Evolutionary conservation across 2,797 vertebrate genomes (phyloP).

Genomic region (Botia kubotai): DNA sequence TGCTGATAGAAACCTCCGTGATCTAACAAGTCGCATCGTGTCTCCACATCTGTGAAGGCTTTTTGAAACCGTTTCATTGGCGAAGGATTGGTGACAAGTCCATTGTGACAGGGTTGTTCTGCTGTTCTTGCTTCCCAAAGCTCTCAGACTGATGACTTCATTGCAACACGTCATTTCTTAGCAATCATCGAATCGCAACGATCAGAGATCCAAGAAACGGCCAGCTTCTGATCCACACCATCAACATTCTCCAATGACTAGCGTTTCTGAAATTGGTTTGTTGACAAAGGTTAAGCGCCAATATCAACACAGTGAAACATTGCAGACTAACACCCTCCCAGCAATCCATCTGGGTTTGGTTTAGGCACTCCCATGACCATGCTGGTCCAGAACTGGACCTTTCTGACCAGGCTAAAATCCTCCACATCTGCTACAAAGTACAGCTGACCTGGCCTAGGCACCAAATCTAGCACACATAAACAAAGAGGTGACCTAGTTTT

Average conservation of each 20-base stretch:
- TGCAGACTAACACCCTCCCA: constrained; percentile 17
- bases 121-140: background rate
- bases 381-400: constrained; percentile 6
- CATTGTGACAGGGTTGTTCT: background rate
- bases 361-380: constrained; percentile 21
- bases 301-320: constrained; percentile 41
- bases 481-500: background rate
- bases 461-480: constrained; percentile 1
- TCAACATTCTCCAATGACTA: constrained; percentile 15
- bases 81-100: background rate
- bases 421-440: constrained; percentile 22
- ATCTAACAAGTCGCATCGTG: background rate
- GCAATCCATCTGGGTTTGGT: constrained; percentile 24
- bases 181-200: constrained; percentile 2
- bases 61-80: background rate
- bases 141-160: constrained; percentile 25
- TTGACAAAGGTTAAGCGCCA: constrained; percentile 44
- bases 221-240: constrained; percentile 36
- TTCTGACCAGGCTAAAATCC: constrained; percentile 16
- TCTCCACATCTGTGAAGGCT: constrained; percentile 17
- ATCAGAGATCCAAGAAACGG: constrained; percentile 12
- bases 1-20: background rate
- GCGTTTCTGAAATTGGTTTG: constrained; percentile 23
- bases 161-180: constrained; percentile 13
- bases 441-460: constrained; percentile 10